Base-by-base conservation (phyloP, 2,888 invertebrate genomes). In the Eupithecia abbreviata region DNA sequence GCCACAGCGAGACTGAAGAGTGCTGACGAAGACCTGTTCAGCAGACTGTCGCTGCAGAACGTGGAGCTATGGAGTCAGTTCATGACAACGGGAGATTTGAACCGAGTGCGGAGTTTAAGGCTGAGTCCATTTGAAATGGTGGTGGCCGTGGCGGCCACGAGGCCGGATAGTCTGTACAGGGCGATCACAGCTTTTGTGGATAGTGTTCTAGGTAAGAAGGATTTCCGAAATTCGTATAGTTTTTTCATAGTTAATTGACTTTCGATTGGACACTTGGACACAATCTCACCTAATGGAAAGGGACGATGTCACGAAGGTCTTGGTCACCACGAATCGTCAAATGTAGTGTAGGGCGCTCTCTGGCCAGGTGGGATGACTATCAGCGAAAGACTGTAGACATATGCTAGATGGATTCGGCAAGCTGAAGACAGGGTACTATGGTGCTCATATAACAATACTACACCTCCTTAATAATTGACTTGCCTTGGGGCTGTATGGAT, bases 111-210 rank as follows among this genome's bases (percentile, higher is more conserved):
- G 9, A 90, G 86, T 73, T 89, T 96, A 81, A 95, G 95, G 72
- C 87, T 98, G 71, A 96, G 96, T 0, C 94, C 96, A 0, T 99
- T 99, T 88, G 98, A 99, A 88, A 97, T 97, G 81, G 96, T 98
- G 0, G 94, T 99, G 0, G 91, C 97, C 0, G 96, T 98, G 1
- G 97, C 98, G 89, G 96, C 97, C 0, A 92, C 98, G 4, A 96
- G 98, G 7, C 98, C 99, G 0, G 99, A 99, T 88, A 95, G 97
- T 73, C 93, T 98, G 49, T 97, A 98, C 84, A 96, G 97, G 41
- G 97, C 97, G 62, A 96, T 99, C 85, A 96, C 96, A 0, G 95
- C 96, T 67, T 98, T 98, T 88, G 96, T 97, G 0, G 96, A 96
- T 65, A 95, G 96, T 75, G 89, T 97, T 76, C 90, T 98, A 76